Percentiles rank a stretch among this genome's conserved stretches.
These are phyloP conservation scores for Leptosomus discolor DNA, from an alignment of 2,113 vertebrate species.

Conservation along the genomic window DNA sequence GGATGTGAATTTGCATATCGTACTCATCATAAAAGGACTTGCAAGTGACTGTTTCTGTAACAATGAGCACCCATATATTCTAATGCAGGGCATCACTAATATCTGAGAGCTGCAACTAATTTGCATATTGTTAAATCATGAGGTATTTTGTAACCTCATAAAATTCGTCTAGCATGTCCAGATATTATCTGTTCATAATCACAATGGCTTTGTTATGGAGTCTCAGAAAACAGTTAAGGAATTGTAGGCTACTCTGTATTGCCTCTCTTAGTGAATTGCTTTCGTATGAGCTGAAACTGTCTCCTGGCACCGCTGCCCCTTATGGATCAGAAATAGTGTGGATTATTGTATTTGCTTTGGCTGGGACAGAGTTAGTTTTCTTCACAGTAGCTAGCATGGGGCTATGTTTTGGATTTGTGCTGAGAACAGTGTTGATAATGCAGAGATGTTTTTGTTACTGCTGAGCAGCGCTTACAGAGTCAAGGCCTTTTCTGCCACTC, in stretches of 20 bases:
- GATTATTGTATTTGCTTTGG: not conserved
- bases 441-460: not conserved
- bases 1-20: not conserved
- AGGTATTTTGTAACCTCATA: not conserved
- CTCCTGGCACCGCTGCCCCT: not conserved
- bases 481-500: not conserved
- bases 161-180: not conserved
- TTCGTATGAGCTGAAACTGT: not conserved
- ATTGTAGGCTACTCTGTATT: not conserved
- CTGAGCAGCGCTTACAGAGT: not conserved
- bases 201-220: not conserved
- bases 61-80: not conserved
- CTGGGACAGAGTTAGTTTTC: not conserved
- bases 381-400: not conserved
- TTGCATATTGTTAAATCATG: not conserved
- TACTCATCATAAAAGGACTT: not conserved
- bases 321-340: not conserved
- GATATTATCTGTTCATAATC: not conserved
- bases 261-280: not conserved
- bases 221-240: not conserved
- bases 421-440: not conserved
- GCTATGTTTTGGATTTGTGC: not conserved
- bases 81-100: not conserved
- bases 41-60: not conserved
- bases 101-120: not conserved